Evolutionary conservation across 2,113 vertebrate species (phyloP), one percentile per base, ranked within the genome.

Genomic region (Tachuris rubrigastra): DNA sequence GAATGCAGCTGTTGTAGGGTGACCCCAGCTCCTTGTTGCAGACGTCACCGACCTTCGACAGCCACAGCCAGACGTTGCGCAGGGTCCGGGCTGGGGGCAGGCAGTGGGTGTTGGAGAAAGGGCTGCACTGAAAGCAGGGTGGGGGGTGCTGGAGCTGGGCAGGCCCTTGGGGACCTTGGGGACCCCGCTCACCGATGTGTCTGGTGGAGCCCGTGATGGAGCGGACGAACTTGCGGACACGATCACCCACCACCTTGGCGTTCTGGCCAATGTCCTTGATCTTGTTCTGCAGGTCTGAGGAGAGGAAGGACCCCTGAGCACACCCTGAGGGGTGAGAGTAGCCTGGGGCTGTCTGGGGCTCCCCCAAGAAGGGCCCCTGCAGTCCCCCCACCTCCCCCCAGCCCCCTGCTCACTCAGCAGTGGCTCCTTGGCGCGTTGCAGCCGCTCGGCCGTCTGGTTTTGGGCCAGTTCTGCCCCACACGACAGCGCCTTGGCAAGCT

Each of bases 381-480:
- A 27, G 25, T 8, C 42, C 44, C 59, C 28, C 13, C 1, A 0
- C 39, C 7, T 21, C 49, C 33, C 37, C 35, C 14, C 23, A 6
- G 11, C 9, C 30, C 88, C 39, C 11, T 5, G 6, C 99, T 99
- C 98, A 99, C 99, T 97, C 89, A 98, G 69, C 30, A 99, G 97
- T 0, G 99, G 99, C 27, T 98, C 95, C 65, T 90, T 95, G 10
- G 98, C 97, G 0, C 87, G 87, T 46, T 98, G 92, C 87, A 99
- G 35, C 60, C 98, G 50, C 52, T 98, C 97, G 0, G 97, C 98
- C 0, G 98, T 99, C 95, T 99, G 99, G 97, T 99, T 99, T 96
- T 98, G 96, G 23, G 98, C 98, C 50, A 99, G 97, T 87, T 99
- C 98, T 0, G 98, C 98, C 5, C 98, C 98, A 14, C 99, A 99